Evolutionary conservation across 1,140 invertebrate species (phyloP), one percentile per base, ranked within the genome.

Genomic region (Heliothis virescens): DNA sequence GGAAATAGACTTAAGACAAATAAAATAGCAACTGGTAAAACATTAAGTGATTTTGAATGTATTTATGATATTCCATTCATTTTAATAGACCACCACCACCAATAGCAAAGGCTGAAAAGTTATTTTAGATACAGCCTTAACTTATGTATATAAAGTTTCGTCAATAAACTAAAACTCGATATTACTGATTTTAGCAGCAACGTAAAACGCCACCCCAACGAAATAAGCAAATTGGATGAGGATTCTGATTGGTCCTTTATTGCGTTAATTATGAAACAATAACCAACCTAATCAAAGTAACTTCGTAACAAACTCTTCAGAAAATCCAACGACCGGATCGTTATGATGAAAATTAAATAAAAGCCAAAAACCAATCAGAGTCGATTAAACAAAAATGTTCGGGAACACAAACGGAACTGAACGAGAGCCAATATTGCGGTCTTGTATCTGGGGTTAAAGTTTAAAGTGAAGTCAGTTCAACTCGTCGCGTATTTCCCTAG

Each of bases 401-500:
- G 26, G 48, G 34, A 78, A 69, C 52, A 67, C 69, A 79, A 82
- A 81, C 59, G 73, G 59, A 74, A 80, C 78, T 79, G 79, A 76
- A 78, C 53, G 75, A 71, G 81, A 81, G 77, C 82, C 83, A 85
- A 86, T 87, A 87, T 73, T 81, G 83, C 82, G 74, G 73, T 83
- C 55, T 78, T 71, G 57, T 29, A 78, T 34, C 50, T 57, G 65
- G 48, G 77, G 79, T 71, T 67, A 82, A 87, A 88, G 86, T 88
- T 87, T 86, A 62, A 82, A 88, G 63, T 83, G 82, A 83, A 85
- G 76, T 83, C 77, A 77, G 79, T 65, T 78, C 76, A 87, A 85
- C 82, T 82, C 79, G 63, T 84, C 82, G 80, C 69, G 85, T 84
- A 87, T 86, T 89, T 89, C 86, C 88, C 85, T 83, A 63, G 83